phyloP scores from a whole-genome alignment of 2,888 invertebrate genomes.

The Morpho deidamia region DNA sequence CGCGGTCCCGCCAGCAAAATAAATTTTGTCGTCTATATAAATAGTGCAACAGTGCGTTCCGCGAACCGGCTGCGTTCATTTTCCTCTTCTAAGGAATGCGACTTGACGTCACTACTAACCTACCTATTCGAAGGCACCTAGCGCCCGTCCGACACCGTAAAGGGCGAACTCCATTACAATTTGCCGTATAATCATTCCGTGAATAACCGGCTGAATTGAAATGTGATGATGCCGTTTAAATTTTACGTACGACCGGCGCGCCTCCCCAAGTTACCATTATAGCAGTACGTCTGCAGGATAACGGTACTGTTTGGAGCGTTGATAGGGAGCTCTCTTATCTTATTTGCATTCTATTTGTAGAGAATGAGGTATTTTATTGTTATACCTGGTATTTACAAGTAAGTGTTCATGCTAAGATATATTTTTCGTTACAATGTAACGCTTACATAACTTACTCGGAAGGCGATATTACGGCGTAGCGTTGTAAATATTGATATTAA shows the following conservation, averaged over 20 bases:
- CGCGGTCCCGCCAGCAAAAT: constrained; percentile 22
- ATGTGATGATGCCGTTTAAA: constrained; percentile 28
- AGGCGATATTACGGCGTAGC: not conserved
- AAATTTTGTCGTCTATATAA: constrained; percentile 45
- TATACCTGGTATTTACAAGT: constrained; percentile 35
- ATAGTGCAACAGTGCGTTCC: constrained; percentile 66
- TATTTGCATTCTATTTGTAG: constrained; percentile 42
- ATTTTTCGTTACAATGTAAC: constrained; percentile 16
- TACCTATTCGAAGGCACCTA: constrained; percentile 23
- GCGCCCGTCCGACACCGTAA: constrained; percentile 13
- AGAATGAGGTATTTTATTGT: constrained; percentile 40
- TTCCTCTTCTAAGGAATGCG: constrained; percentile 70
- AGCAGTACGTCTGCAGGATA: constrained; percentile 34
- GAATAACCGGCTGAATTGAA: constrained; percentile 37
- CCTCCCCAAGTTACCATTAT: constrained; percentile 25
- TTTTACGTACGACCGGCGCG: constrained; percentile 20
- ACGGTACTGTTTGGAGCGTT: constrained; percentile 40
- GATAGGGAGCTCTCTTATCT: constrained; percentile 40
- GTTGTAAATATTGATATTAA: too few relatives aligned
- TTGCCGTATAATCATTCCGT: constrained; percentile 23
- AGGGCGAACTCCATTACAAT: constrained; percentile 16
- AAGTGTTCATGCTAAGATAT: constrained; percentile 20
- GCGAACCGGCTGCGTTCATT: constrained; percentile 60
- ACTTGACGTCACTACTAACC: constrained; percentile 54
- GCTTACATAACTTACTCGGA: constrained; percentile 20